Conservation (phyloP, 1,140 invertebrate species). For the Chlorops oryzae region DNA sequence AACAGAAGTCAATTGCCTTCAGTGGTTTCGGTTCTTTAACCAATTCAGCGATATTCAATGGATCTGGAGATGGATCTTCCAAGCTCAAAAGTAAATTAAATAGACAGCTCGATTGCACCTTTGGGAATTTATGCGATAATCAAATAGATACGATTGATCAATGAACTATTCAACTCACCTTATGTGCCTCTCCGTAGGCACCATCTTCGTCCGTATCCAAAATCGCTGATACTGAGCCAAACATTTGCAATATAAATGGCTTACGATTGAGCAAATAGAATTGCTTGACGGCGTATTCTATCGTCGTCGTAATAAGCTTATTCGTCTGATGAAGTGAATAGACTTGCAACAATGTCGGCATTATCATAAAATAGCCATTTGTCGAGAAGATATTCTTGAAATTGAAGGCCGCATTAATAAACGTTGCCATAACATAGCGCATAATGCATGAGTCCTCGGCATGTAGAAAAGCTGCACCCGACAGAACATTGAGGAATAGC, state of each 20-base stretch:
- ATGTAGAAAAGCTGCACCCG: slow-evolving; percentile 93
- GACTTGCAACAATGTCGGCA: slow-evolving; percentile 92
- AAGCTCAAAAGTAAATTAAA: slow-evolving; percentile 88
- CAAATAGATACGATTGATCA: neutral
- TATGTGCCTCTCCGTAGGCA: slow-evolving; percentile 82
- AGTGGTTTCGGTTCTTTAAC: slow-evolving; percentile 95
- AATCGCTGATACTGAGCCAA: slow-evolving; percentile 94
- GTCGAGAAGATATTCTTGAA: slow-evolving; percentile 99
- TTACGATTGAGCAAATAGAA: slow-evolving; percentile 98
- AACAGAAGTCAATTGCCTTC: slow-evolving; percentile 95
- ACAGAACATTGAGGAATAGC: slow-evolving; percentile 95
- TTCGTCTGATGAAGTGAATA: slow-evolving; percentile 98
- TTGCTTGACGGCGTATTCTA: slow-evolving; percentile 97
- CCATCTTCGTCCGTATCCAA: slow-evolving; percentile 87
- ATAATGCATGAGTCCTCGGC: slow-evolving; percentile 95
- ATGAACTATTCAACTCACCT: slow-evolving; percentile 53
- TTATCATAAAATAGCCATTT: slow-evolving; percentile 94
- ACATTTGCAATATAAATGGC: slow-evolving; percentile 98
- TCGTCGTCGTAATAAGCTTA: slow-evolving; percentile 85
- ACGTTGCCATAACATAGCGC: slow-evolving; percentile 91
- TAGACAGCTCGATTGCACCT: slow-evolving; percentile 83
- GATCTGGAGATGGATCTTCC: slow-evolving; percentile 89
- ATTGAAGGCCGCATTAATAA: slow-evolving; percentile 95
- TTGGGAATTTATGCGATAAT: slow-evolving; percentile 17
- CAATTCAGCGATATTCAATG: slow-evolving; percentile 88